Conservation (phyloP, 2,888 invertebrate genomes). For the Parnassius smintheus region DNA sequence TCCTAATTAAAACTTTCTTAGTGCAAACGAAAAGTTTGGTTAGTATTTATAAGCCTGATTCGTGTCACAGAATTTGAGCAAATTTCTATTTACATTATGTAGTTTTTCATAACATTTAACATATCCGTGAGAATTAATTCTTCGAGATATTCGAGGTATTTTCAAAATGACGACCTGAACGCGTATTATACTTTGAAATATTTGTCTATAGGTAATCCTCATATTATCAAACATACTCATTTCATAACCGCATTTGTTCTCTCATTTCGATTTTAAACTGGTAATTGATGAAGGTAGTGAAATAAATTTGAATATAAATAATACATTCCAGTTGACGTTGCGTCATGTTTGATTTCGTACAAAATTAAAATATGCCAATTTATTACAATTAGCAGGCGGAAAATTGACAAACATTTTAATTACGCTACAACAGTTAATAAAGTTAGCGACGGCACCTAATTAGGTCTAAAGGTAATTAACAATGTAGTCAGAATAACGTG, state of each 20-base stretch:
- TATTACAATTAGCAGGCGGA: slow-evolving; percentile 12
- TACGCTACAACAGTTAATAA: slow-evolving; percentile 1
- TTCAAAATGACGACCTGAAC: too few species aligned
- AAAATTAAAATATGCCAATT: slow-evolving; percentile 22
- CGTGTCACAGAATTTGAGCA: not conserved
- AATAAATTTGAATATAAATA: slow-evolving; percentile 20
- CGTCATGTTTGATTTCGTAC: slow-evolving; percentile 9
- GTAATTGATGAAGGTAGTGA: slow-evolving; percentile 18
- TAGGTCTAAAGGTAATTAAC: slow-evolving; percentile 6
- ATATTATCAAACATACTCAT: too few species aligned
- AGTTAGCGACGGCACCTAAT: not conserved
- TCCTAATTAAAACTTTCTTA: slow-evolving; percentile 23
- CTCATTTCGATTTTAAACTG: slow-evolving; percentile 11
- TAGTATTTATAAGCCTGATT: not conserved
- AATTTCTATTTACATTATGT: not conserved
- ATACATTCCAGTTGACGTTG: not conserved
- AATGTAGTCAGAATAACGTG: not conserved
- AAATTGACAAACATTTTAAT: slow-evolving; percentile 12
- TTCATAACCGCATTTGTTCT: not conserved
- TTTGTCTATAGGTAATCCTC: too few species aligned
- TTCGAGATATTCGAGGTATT: too few species aligned
- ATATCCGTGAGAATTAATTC: too few species aligned
- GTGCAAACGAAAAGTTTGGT: slow-evolving; percentile 6
- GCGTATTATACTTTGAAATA: too few species aligned
- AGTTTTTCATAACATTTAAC: not conserved